Evolutionary conservation across 1,140 invertebrate species (phyloP), one percentile per base, ranked within the genome.

Genomic region (Listronotus oregonensis): DNA sequence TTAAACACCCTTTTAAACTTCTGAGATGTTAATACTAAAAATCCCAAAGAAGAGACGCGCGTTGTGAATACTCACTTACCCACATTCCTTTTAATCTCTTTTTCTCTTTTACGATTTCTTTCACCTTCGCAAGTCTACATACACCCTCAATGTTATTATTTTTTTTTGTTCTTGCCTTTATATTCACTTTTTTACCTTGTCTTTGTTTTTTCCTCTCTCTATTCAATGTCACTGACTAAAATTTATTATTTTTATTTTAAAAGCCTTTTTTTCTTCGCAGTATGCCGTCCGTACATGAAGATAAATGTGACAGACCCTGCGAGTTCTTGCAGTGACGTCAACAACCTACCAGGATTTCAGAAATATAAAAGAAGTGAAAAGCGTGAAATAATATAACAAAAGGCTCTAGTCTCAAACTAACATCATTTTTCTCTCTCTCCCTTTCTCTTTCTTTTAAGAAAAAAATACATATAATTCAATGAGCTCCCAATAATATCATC

Each of bases 281-380:
- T 14, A 47, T 47, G 11, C 14, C 21, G 9, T 10, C 10, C 21
- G 44, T 17, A 15, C 44, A 10, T 18, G 1, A 47, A 10, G 5
- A 47, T 7, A 10, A 37, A 32, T 21, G 31, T 9, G n/a, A 47
- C 18, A 37, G 52, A 31, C 32, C 34, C 21, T 15, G 6, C 37
- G 59, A 66, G 57, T 66, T 66, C 64, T 66, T 66, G 64, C 55
- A 66, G 55, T 66, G 64, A 66, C 64, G 64, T 66, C 64, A 66
- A 66, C 54, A 66, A 58, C 17, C 44, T 59, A 66, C 8, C 56
- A 66, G 64, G 56, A 46, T 31, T n/a, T 15, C 64, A 66, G 55
- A 42, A 55, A 32, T 4, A 37, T 32, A 31, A 15, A 27, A 27
- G 21, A 27, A 27, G 21, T n/a, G 5, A 27, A 27, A 27, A 27